Conservation (phyloP, 2,113 vertebrate species). For the Alligator mississippiensis region DNA sequence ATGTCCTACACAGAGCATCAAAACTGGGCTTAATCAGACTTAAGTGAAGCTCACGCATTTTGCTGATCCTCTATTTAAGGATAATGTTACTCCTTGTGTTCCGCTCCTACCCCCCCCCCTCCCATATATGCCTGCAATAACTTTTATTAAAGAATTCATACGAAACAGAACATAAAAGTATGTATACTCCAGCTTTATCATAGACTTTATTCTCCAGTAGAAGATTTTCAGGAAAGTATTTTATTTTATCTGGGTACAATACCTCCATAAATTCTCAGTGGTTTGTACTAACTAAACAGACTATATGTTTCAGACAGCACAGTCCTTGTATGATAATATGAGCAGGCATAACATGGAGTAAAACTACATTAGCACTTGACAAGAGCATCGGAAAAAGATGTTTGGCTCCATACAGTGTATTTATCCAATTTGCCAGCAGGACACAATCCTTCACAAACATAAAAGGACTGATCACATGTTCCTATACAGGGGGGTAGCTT, state of each 20-base stretch:
- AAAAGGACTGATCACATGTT: neutral
- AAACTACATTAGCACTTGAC: slow-evolving; percentile 20
- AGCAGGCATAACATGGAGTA: slow-evolving; percentile 20
- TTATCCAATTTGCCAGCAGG: slow-evolving; percentile 25
- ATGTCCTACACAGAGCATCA: neutral
- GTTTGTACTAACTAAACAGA: neutral
- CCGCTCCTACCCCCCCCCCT: neutral
- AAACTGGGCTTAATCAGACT: neutral
- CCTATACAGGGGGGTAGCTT: neutral
- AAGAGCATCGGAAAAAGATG: slow-evolving; percentile 18
- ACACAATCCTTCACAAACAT: neutral
- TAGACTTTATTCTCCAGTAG: neutral
- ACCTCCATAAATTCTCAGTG: neutral
- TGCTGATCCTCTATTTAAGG: neutral
- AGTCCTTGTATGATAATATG: neutral
- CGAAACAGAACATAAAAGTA: neutral
- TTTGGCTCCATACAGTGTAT: neutral
- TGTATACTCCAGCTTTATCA: neutral
- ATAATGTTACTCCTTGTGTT: neutral
- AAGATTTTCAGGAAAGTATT: neutral
- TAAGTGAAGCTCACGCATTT: neutral
- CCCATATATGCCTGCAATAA: neutral
- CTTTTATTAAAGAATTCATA: neutral
- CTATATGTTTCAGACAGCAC: neutral
- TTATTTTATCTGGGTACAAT: neutral